Evolutionary conservation across 2,888 invertebrate genomes (phyloP), one percentile per base, ranked within the genome.

Genomic region (Mylabris sibirica): DNA sequence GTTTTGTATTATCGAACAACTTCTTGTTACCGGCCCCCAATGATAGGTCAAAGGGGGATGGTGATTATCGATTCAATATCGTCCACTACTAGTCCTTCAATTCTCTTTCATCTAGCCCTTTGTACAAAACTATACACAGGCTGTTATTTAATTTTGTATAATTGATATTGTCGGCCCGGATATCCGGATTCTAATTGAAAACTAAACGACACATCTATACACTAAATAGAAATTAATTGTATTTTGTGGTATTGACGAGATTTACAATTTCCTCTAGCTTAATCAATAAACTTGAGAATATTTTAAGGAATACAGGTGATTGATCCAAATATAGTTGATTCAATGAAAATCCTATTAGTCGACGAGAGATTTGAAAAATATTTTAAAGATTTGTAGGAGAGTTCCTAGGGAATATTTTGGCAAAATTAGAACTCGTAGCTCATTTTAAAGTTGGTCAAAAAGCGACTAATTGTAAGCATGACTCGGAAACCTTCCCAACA

Each of bases 101-200:
- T 20, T 49, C 4, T 3, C 12, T 24, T 4, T 53, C 22, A 44
- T 44, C 44, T 44, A 5, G 11, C 6, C 44, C 1, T 17, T 44
- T n/a, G 6, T 17, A n/a, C 35, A 11, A 35, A 38, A 38, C 38
- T 44, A n/a, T n/a, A 17, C 17, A 44, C 44, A 44, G 4, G 0
- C 49, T 53, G 49, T 53, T 53, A 53, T 53, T 53, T 53, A 9
- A 22, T 53, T 22, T 53, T 22, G 49, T 53, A 20, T 53, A 22
- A 53, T 53, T 53, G 49, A 53, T 53, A 22, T 53, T 53, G 22
- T 53, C 22, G 49, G 3, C 9, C 9, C 22, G 20, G 20, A 53
- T 53, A 20, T 53, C 11, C 20, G 3, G 49, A 5, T 20, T 53
- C 20, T 9, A 53, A 53, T 53, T 53, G 49, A 20, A 6, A 44